Percentiles rank a stretch among this genome's conserved stretches.
These are phyloP conservation scores for Drosophila recens DNA, from an alignment of 2,888 invertebrate species.

Conservation along the genomic window DNA sequence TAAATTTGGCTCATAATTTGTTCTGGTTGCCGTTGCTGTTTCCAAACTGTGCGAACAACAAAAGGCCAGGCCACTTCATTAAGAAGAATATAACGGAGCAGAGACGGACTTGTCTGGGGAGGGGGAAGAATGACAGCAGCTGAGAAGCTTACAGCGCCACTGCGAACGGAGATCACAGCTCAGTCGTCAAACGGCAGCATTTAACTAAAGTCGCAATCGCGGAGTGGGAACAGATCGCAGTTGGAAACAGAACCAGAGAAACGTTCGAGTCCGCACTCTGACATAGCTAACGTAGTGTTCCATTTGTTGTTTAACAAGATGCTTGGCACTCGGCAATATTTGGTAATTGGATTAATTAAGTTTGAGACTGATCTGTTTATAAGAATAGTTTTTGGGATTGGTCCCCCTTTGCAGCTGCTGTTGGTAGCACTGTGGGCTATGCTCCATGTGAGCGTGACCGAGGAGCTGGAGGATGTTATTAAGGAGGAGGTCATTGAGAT, in stretches of 20 bases:
- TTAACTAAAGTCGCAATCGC: constrained; percentile 72
- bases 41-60: constrained; percentile 39
- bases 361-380: constrained; percentile 8
- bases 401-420: constrained; percentile 32
- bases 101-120: constrained; percentile 6
- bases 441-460: constrained; percentile 10
- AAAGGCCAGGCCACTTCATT: constrained; percentile 56
- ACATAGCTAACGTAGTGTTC: constrained; percentile 20
- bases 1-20: constrained; percentile 71
- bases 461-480: constrained; percentile 56
- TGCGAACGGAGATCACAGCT: constrained; percentile 59
- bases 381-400: constrained; percentile 13
- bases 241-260: constrained; percentile 11
- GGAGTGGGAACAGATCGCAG: constrained; percentile 46
- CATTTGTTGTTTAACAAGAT: constrained; percentile 49
- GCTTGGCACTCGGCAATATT: constrained; percentile 58
- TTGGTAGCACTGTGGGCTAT: constrained; percentile 17
- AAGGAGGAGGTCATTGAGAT: constrained; percentile 81
- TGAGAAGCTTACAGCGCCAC: constrained; percentile 66
- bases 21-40: constrained; percentile 42
- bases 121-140: constrained; percentile 26
- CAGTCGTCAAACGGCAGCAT: constrained; percentile 75
- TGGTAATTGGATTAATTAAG: constrained; percentile 68
- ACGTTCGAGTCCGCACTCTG: constrained; percentile 2
- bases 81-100: constrained; percentile 26